phyloP scores from a whole-genome alignment of 2,113 vertebrate genomes.

The Puntigrus tetrazona region DNA sequence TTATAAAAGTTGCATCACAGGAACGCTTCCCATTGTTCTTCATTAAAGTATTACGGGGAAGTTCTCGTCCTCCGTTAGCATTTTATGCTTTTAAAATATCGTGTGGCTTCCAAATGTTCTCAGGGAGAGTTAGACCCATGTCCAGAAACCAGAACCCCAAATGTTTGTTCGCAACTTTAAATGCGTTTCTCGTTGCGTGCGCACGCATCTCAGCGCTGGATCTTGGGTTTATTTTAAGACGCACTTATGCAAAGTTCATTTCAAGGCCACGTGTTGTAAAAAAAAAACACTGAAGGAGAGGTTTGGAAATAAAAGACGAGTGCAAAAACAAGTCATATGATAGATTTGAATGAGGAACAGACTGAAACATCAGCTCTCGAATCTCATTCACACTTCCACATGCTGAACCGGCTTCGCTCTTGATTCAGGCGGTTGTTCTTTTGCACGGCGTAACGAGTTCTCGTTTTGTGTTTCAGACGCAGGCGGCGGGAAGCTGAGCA shows the following conservation, averaged over 20 bases:
- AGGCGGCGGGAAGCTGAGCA: not conserved
- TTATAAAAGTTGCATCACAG: no score
- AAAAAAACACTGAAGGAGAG: not conserved
- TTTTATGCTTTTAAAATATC: no score
- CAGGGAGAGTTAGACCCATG: no score
- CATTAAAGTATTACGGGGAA: no score
- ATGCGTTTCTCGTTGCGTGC: no score
- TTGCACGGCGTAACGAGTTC: not conserved
- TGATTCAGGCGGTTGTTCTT: no score
- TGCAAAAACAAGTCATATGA: not conserved
- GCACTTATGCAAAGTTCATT: not conserved
- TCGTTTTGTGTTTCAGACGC: not conserved
- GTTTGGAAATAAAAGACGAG: not conserved
- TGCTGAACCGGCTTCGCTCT: not conserved
- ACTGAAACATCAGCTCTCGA: not conserved
- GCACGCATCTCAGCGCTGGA: no score
- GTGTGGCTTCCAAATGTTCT: no score
- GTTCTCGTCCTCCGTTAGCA: no score
- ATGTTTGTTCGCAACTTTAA: no score
- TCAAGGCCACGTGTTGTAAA: not conserved
- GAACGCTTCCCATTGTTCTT: no score
- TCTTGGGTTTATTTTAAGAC: not conserved
- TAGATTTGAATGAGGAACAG: not conserved
- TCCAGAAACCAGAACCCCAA: no score
- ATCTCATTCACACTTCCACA: conserved; percentile 10